Evolutionary conservation across 1,140 invertebrate species (phyloP).

Genomic region (Dryas iulia): DNA sequence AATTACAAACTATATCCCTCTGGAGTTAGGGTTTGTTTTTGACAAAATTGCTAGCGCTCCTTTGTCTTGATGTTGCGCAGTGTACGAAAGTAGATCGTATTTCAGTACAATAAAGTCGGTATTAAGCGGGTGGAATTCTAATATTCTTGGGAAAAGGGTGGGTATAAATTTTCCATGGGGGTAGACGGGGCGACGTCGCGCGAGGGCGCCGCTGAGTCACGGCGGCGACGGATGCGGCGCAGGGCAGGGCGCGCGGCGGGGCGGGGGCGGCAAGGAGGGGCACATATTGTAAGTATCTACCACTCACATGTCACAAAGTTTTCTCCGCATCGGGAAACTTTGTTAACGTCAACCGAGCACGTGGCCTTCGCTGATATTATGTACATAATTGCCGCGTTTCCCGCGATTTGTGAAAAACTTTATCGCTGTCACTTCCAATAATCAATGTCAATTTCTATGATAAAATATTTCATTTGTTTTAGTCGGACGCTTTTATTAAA

Average conservation of each 20-base stretch:
- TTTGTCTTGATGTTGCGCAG: constrained; percentile 58
- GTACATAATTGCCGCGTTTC: constrained; percentile 66
- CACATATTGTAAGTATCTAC: constrained; percentile 77
- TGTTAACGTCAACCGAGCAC: constrained; percentile 78
- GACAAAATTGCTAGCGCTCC: constrained; percentile 66
- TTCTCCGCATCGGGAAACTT: constrained; percentile 77
- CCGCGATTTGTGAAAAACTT: constrained; percentile 42
- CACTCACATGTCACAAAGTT: constrained; percentile 79
- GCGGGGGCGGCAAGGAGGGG: constrained; percentile 34
- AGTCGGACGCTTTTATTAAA: neutral
- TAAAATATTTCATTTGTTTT: constrained; percentile 11
- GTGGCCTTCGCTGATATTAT: constrained; percentile 67
- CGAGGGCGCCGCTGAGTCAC: constrained; percentile 77
- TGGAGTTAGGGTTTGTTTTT: constrained; percentile 76
- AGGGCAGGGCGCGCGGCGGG: constrained; percentile 24
- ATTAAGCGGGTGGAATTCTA: constrained; percentile 43
- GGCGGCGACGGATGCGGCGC: constrained; percentile 47
- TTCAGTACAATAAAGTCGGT: constrained; percentile 45
- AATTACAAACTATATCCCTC: constrained; percentile 76
- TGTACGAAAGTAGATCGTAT: constrained; percentile 54
- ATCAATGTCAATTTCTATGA: constrained; percentile 20
- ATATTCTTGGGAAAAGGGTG: constrained; percentile 74
- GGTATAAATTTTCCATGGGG: constrained; percentile 79
- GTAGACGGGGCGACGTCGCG: constrained; percentile 75
- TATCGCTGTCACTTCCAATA: constrained; percentile 23